Conservation (phyloP, 2,113 vertebrate genomes). For the Nesogale talazaci region DNA sequence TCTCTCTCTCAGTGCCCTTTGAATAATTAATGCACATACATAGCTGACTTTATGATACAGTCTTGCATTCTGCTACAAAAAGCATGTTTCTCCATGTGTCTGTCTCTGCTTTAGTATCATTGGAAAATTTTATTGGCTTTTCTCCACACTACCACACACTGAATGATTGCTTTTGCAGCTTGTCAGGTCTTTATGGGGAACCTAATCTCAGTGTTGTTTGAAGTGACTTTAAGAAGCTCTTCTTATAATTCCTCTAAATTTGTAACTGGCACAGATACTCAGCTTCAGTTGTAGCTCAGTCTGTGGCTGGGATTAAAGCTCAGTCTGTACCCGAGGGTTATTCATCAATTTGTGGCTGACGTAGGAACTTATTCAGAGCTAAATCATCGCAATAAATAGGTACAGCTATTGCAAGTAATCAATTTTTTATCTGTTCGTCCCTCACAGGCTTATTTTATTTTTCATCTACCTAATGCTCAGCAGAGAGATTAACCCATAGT, state of each 20-base stretch:
- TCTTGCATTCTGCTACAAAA: not conserved
- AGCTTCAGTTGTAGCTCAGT: not conserved
- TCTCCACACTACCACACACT: slow-evolving; percentile 10
- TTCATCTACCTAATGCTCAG: not conserved
- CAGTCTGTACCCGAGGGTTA: not conserved
- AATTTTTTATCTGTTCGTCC: not conserved
- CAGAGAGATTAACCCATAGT: not conserved
- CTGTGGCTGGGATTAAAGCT: not conserved
- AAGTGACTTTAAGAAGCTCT: slow-evolving; percentile 35
- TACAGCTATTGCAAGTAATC: not conserved
- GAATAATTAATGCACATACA: not conserved
- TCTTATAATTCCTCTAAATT: not conserved
- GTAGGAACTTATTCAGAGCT: not conserved
- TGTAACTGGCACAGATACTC: not conserved
- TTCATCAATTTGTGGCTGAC: slow-evolving; percentile 9
- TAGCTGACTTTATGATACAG: not conserved
- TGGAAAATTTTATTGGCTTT: slow-evolving; percentile 26
- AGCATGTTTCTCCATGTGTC: not conserved
- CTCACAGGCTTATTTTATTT: not conserved
- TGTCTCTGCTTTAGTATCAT: not conserved
- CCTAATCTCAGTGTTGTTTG: slow-evolving; percentile 10
- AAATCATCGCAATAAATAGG: slow-evolving; percentile 6
- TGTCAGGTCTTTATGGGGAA: slow-evolving; percentile 28
- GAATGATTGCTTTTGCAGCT: slow-evolving; percentile 30
- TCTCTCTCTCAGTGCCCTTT: not conserved